Base-by-base conservation (phyloP, 2,888 invertebrate genomes). In the Apoda limacodes region DNA sequence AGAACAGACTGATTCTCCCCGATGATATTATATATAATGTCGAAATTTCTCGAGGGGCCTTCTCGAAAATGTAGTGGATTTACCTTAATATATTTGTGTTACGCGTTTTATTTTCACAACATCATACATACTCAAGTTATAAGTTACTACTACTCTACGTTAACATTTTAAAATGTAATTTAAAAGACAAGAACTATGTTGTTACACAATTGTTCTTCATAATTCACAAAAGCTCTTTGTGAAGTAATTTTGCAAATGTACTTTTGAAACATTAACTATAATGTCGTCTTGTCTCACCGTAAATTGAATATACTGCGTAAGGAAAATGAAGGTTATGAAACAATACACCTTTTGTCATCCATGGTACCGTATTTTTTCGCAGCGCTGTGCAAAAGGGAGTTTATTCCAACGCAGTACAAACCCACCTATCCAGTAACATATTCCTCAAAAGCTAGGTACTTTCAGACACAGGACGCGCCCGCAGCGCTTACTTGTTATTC, bases 1-100 rank as follows among this genome's bases (percentile, higher is more conserved):
- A 66, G 69, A 63, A 58, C 60, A 67, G 66, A 71, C 71, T 70
- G 72, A 74, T 74, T 68, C 74, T 68, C 72, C 67, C 69, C 60
- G 60, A 66, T 65, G 72, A n/a, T 70, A 69, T 70, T 72, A 71
- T 70, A 74, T 69, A 70, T 72, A 70, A 74, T 72, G 67, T 64
- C 63, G 55, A 53, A 63, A 66, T 67, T 61, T 57, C 65, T 61
- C 55, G 46, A 63, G 66, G 71, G 65, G 60, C 52, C 47, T 6
- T 43, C 54, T 52, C 57, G 62, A 57, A 67, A 69, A 66, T 66
- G 60, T 61, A 65, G 67, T 55, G 62, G 62, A 66, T 68, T 68
- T 60, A 53, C 59, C 51, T n/a, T n/a, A n/a, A n/a, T n/a, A n/a
- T n/a, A n/a, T n/a, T n/a, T n/a, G n/a, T n/a, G n/a, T n/a, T n/a